Base-by-base conservation (phyloP, 2,113 vertebrate species). In the Uropsilus gracilis region DNA sequence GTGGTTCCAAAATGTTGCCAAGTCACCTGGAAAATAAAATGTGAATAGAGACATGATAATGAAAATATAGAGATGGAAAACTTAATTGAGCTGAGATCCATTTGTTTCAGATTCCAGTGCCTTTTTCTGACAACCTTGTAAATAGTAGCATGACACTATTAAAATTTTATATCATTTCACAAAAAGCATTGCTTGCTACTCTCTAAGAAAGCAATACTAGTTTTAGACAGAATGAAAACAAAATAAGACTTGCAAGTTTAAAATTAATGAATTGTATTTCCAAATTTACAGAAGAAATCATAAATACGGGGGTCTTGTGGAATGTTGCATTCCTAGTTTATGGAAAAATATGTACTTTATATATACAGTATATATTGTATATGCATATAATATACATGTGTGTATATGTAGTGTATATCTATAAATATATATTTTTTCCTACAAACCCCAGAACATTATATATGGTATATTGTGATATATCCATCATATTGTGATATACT, bases 221-320 rank as follows among this genome's bases (percentile, higher is more conserved):
- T 89, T 78, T 86, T 89, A 72, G 61, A 96, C 17, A 93, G 83
- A 96, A 89, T 77, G 89, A 96, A 71, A 46, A 81, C 8, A 89
- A 80, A 86, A 57, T 61, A 63, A 72, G 46, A 89, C n/a, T 78
- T 91, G 2, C 12, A 57, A 72, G 66, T 68, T 95, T 78, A 87
- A 96, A 91, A 44, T 48, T 72, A 76, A 86, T 91, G 46, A 89
- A 89, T 83, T 89, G 44, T 72, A 55, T 89, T 87, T 64, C 86
- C 75, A 91, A 91, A 77, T 88, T 30, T 22, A 80, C 73, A 81
- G 39, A 78, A 50, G 50, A 94, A 18, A 86, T 50, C 42, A 76
- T 89, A 91, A 94, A 95, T 80, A 86, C 28, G 8, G 5, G 95
- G 30, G 59, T 59, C 55, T 78, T 64, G 57, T 5, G 28, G 71